Conservation (phyloP, 2,113 vertebrate species). For the Channa maculata region DNA sequence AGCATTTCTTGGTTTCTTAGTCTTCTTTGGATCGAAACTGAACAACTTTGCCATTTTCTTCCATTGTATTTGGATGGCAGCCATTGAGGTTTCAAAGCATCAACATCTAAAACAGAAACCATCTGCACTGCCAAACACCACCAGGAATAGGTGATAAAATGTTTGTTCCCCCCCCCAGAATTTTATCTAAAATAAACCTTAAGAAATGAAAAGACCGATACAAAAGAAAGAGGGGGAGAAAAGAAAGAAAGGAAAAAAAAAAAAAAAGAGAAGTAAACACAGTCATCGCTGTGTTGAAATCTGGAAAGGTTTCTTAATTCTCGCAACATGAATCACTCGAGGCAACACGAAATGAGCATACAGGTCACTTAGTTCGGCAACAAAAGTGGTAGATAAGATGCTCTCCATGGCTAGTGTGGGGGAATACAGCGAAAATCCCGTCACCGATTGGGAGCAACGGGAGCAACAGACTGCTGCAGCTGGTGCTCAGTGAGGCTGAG, state of each 20-base stretch:
- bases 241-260: constrained; percentile 36
- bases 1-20: background rate
- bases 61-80: background rate
- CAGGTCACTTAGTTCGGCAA: constrained; percentile 43
- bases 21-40: too few species aligned
- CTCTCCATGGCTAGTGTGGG: constrained; percentile 46
- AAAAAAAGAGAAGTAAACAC: constrained; percentile 28
- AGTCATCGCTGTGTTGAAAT: constrained; percentile 62
- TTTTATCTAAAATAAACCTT: constrained; percentile 32
- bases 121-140: background rate
- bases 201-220: background rate
- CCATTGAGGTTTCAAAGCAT: background rate
- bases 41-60: background rate
- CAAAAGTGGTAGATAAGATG: constrained; percentile 59
- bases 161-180: background rate
- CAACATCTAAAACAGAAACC: background rate
- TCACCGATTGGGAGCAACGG: constrained; percentile 24
- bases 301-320: constrained; percentile 68
- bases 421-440: constrained; percentile 44
- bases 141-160: background rate
- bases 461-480: constrained; percentile 10
- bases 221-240: constrained; percentile 19
- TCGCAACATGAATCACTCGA: constrained; percentile 65
- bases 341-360: constrained; percentile 50
- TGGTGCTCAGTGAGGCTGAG: constrained; percentile 31